phyloP scores from a whole-genome alignment of 2,113 vertebrate species.

The Melanocharis versteri region DNA sequence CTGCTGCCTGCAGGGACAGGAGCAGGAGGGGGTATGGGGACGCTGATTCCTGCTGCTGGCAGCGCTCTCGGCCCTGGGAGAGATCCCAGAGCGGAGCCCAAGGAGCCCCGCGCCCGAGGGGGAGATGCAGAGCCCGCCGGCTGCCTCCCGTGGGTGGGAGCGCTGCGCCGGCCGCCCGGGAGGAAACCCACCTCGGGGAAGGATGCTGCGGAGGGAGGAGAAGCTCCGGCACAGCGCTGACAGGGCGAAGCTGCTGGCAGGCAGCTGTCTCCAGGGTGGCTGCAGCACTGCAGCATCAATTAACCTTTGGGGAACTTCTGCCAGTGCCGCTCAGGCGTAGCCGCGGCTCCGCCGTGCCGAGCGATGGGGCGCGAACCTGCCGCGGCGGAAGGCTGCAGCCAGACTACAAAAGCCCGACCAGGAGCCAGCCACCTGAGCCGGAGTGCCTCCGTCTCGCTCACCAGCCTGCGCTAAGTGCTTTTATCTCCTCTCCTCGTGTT shows the following conservation, averaged over 20 bases:
- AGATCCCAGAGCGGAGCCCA: not conserved
- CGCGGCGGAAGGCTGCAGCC: not conserved
- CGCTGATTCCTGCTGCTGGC: not conserved
- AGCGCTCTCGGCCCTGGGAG: not conserved
- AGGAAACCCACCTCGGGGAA: not conserved
- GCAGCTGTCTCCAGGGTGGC: constrained; percentile 37
- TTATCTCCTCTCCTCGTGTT: constrained; percentile 47
- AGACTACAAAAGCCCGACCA: not conserved
- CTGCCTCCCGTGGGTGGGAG: not conserved
- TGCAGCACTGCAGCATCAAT: constrained; percentile 65
- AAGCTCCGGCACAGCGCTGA: not conserved
- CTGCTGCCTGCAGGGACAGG: not conserved
- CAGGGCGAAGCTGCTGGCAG: constrained; percentile 34
- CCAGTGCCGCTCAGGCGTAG: constrained; percentile 15
- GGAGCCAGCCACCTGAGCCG: constrained; percentile 38
- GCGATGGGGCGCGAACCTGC: not conserved
- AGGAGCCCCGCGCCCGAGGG: not conserved
- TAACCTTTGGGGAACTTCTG: constrained; percentile 55
- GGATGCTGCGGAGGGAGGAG: not conserved
- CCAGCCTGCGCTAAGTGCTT: constrained; percentile 20
- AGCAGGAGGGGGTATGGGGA: not conserved
- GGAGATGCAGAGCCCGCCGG: not conserved
- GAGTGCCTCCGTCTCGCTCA: not conserved
- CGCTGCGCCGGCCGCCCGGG: not conserved
- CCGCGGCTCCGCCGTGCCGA: not conserved